A percentile compares a stretch with the other conserved stretches of the same genome.
Conservation (phyloP, 2,113 vertebrate species). For the human region DNA sequence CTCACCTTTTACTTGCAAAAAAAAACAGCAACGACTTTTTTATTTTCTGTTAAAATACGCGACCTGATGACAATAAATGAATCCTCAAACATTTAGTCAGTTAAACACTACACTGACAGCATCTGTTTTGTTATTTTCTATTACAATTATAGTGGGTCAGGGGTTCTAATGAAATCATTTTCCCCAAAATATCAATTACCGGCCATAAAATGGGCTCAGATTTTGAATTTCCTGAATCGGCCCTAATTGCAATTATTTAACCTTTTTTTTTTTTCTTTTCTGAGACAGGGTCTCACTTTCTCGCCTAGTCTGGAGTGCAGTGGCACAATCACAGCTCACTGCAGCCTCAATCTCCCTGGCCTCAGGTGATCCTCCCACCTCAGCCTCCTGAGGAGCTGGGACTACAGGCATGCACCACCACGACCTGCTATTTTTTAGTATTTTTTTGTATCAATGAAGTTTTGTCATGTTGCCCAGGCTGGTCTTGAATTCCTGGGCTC, state of each 20-base stretch:
- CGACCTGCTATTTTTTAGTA: no score
- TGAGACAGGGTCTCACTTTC: no score
- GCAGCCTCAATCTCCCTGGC: no score
- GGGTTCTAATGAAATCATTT: slow-evolving; percentile 56
- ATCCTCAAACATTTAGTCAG: slow-evolving; percentile 19
- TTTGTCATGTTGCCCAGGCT: no score
- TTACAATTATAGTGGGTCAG: slow-evolving; percentile 20
- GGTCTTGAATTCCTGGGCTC: no score
- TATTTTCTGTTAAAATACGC: not conserved
- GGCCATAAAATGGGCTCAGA: not conserved
- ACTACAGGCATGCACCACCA: no score
- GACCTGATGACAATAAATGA: not conserved
- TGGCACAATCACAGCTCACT: no score
- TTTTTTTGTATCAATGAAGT: no score
- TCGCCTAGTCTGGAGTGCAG: no score
- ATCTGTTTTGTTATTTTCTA: slow-evolving; percentile 25
- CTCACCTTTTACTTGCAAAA: not conserved
- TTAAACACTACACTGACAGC: not conserved
- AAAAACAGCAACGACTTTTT: not conserved
- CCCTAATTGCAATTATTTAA: not conserved
- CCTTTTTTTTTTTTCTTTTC: no score
- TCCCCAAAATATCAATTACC: slow-evolving; percentile 55
- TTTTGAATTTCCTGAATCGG: slow-evolving; percentile 51
- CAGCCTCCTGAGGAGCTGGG: no score
- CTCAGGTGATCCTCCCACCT: no score